Conservation (phyloP, 53 echinoderm and acorn worm species). For the Astropecten irregularis region DNA sequence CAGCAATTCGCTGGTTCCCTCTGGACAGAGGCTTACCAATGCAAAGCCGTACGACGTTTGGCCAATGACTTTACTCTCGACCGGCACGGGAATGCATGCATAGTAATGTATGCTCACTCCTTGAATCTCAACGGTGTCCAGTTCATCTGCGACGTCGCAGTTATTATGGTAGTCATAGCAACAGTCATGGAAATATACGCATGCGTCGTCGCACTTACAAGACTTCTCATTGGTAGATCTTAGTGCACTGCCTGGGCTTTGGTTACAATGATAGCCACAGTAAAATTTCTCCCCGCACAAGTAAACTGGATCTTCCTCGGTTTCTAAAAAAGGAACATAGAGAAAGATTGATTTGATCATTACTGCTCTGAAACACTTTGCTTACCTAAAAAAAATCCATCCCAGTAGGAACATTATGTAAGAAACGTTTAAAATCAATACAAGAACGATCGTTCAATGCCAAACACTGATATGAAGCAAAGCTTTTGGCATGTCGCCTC, state of each 20-base stretch:
- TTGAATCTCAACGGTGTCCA: neutral
- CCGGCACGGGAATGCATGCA: slow-evolving; percentile 1
- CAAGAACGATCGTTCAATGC: too few relatives aligned
- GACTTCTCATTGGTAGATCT: too few relatives aligned
- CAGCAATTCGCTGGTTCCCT: neutral
- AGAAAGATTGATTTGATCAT: too few relatives aligned
- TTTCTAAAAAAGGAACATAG: neutral
- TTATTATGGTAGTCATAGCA: slow-evolving; percentile 52
- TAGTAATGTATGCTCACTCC: neutral
- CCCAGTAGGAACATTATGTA: too few relatives aligned
- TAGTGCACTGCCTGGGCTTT: neutral
- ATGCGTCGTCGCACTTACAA: slow-evolving; percentile 52
- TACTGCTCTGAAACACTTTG: too few relatives aligned
- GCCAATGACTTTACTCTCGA: neutral
- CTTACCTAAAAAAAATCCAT: too few relatives aligned
- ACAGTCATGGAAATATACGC: slow-evolving; percentile 56
- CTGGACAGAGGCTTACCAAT: slow-evolving; percentile 35
- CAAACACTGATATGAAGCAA: too few relatives aligned
- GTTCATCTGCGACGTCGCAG: neutral
- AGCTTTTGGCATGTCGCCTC: too few relatives aligned
- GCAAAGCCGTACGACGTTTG: neutral
- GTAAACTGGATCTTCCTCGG: too few relatives aligned
- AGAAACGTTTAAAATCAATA: too few relatives aligned
- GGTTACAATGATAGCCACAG: slow-evolving; percentile 11
- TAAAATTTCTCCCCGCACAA: slow-evolving; percentile 7